Percentiles rank a stretch among this genome's conserved stretches.
These are phyloP conservation scores for Artemia sinica DNA, from an alignment of 2,888 invertebrate genomes.

Conservation along the genomic window DNA sequence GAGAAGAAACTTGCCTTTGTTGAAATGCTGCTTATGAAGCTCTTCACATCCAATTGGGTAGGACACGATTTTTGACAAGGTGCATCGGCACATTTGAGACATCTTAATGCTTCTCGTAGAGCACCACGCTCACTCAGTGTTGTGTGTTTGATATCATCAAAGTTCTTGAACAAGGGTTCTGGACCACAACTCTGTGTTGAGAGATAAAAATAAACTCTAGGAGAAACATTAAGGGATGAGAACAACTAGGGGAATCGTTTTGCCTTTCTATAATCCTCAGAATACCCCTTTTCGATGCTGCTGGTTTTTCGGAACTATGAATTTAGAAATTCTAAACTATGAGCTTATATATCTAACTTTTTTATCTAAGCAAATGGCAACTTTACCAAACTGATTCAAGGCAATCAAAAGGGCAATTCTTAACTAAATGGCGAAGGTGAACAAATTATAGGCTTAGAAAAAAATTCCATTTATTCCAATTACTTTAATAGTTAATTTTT, in stretches of 20 bases:
- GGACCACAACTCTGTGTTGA: constrained; percentile 42
- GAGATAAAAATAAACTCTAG: background rate
- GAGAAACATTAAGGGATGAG: background rate
- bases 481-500: too few species aligned
- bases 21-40: constrained; percentile 87
- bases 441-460: background rate
- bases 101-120: constrained; percentile 66
- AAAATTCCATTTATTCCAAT: background rate
- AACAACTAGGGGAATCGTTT: too few species aligned
- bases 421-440: background rate
- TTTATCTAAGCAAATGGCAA: too few species aligned
- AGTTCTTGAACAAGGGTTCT: constrained; percentile 57
- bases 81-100: constrained; percentile 83
- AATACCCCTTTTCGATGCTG: too few species aligned
- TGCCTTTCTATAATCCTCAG: too few species aligned
- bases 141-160: constrained; percentile 91
- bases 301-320: too few species aligned
- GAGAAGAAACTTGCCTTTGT: constrained; percentile 48
- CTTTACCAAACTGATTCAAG: too few species aligned
- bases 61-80: constrained; percentile 98
- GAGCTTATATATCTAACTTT: too few species aligned
- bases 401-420: too few species aligned
- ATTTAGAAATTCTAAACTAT: too few species aligned
- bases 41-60: constrained; percentile 88
- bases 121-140: constrained; percentile 90